A percentile compares a stretch with the other conserved stretches of the same genome.
These are phyloP conservation scores for Mesorhabditis spiculigera DNA, from an alignment of 2,888 invertebrate genomes.

Conservation along the genomic window DNA sequence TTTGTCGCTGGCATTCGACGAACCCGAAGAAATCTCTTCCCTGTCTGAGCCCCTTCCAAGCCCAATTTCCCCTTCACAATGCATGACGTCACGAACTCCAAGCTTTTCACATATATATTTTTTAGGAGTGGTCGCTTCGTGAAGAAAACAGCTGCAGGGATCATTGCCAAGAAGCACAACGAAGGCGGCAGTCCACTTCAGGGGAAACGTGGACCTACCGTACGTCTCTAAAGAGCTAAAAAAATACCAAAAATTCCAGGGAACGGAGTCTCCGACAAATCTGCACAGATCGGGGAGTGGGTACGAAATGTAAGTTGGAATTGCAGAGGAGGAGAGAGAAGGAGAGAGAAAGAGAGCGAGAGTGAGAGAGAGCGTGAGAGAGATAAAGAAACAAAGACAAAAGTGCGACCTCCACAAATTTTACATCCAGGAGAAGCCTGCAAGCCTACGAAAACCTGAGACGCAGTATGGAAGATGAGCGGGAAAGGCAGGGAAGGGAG, in stretches of 20 bases:
- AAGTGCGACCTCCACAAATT: no score
- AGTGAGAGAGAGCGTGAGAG: neutral
- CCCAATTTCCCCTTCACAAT: no score
- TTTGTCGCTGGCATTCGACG: no score
- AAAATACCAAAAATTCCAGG: neutral
- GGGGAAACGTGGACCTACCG: neutral
- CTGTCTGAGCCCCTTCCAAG: no score
- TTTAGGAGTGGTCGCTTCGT: constrained; percentile 33
- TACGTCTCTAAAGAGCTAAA: neutral
- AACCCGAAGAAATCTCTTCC: no score
- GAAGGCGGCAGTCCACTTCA: constrained; percentile 1
- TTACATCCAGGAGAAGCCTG: no score
- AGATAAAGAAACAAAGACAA: neutral
- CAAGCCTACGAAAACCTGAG: neutral
- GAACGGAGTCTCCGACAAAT: neutral
- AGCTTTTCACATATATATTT: no score
- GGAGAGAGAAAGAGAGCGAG: neutral
- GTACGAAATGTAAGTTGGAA: neutral
- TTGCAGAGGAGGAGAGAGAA: neutral
- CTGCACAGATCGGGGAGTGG: neutral
- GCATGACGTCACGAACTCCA: no score
- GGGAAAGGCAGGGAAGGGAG: neutral
- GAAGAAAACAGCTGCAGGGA: constrained; percentile 42
- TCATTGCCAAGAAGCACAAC: constrained; percentile 38
- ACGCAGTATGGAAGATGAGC: neutral